Evolutionary conservation across 2,113 vertebrate species (phyloP), one percentile per base, ranked within the genome.

Genomic region (Pelusios castaneus): DNA sequence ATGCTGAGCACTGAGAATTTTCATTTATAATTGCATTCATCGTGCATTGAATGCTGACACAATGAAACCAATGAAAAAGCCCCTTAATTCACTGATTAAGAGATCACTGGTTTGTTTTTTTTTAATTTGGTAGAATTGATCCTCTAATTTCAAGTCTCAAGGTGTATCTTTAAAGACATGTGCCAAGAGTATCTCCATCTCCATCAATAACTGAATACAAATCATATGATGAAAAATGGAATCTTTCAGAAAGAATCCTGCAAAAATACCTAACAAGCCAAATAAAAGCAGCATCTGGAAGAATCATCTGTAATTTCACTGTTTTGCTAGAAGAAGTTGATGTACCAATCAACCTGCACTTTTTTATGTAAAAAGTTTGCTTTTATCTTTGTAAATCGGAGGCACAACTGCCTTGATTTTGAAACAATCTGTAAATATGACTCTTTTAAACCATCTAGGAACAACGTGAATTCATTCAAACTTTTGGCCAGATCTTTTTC

Each of bases 391-490:
- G 5, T 79, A 95, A 95, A 90, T 87, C 92, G 82, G 70, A 76
- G 77, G 43, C 82, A 85, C 3, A 85, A 87, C 67, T 89, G 58
- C 84, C 87, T 80, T 96, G 95, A 96, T 93, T 95, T 89, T 89
- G 84, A 92, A 91, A 84, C 60, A 87, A 92, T 82, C 85, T 93
- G n/a, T 81, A 95, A 95, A 89, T 77, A 91, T 7, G 90, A 85
- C 54, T 47, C 85, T 93, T 95, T 85, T 88, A 95, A 96, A 92
- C 9, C 3, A 22, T 95, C 84, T 95, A 91, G 89, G 80, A 95
- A 91, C 93, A 94, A 95, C 84, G 6, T 95, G 29, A 91, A n/a
- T 95, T 97, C 88, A 96, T 95, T 76, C 88, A 92, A 96, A 97
- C 95, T 87, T 92, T 96, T 94, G 92, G 95, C 85, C 92, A 80